Percentiles rank a stretch among this genome's conserved stretches.
These are phyloP conservation scores for Empidonax traillii DNA, from an alignment of 2,113 vertebrate genomes.

Conservation along the genomic window DNA sequence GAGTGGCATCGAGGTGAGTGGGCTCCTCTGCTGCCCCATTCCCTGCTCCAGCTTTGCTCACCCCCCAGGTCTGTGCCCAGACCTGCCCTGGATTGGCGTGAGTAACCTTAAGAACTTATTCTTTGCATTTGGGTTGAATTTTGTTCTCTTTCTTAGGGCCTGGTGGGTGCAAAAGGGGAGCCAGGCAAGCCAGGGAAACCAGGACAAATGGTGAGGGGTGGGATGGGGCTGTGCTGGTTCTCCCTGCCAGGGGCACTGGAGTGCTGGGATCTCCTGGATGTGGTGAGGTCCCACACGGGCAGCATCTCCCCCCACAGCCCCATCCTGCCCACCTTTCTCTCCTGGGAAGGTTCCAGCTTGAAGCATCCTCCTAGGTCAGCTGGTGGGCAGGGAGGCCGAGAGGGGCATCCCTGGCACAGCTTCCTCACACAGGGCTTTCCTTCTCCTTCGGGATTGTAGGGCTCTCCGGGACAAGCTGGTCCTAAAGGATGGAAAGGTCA, in stretches of 20 bases:
- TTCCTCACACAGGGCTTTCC: fast-evolving
- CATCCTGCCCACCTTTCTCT: too few species aligned
- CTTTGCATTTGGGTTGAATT: background rate
- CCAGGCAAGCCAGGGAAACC: constrained; percentile 70
- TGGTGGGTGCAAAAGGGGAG: constrained; percentile 73
- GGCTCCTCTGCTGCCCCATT: background rate
- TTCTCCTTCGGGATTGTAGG: constrained; percentile 69
- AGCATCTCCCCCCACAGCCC: background rate
- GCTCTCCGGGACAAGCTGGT: constrained; percentile 73
- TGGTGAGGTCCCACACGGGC: fast-evolving
- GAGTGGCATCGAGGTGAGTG: constrained; percentile 75
- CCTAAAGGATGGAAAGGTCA: constrained; percentile 74
- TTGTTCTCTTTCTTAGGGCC: constrained; percentile 66
- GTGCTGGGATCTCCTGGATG: background rate
- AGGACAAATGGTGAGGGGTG: constrained; percentile 70
- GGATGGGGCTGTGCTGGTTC: background rate
- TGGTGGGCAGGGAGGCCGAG: background rate
- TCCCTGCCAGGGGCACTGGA: background rate
- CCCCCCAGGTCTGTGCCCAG: background rate
- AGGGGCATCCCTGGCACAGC: background rate
- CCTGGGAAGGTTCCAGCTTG: background rate
- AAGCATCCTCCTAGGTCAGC: background rate
- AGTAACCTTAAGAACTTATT: background rate
- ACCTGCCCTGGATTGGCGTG: background rate
- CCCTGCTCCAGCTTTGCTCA: background rate